Evolutionary conservation across 1,140 invertebrate genomes (phyloP), one percentile per base, ranked within the genome.

Genomic region (Gryllus bimaculatus): DNA sequence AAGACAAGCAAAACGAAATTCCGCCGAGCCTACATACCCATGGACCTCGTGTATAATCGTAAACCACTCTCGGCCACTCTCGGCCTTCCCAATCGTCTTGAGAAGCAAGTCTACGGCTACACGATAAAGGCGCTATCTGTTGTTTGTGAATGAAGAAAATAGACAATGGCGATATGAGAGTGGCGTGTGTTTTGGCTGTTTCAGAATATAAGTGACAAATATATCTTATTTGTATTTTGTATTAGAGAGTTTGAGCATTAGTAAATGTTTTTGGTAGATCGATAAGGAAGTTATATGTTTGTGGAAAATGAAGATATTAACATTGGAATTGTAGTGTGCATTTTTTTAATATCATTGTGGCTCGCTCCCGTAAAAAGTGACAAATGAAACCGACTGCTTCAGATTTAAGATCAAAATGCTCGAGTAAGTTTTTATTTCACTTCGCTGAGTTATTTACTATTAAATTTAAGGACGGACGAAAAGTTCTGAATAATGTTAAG

Each of bases 111-210:
- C 54, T 66, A 66, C 54, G 18, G 10, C 54, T 10, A 78, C 26
- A 13, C 78, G 78, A 73, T 73, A 66, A 79, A 79, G 73, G 78
- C 74, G 78, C 73, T 79, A 75, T 79, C 78, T 79, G 74, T 79
- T 48, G 78, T 39, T 75, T 66, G 73, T 49, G 74, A 48, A 75
- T 79, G 26, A 47, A 75, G 74, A 74, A 79, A 79, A 79, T 74
- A 79, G 78, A 79, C 78, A 79, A 79, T 79, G 78, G 78, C 78
- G 78, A 79, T 48, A 79, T 75, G 73, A 79, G 73, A 48, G 78
- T 79, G 73, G 78, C 78, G 78, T 79, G 78, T 79, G 78, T 79
- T 79, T 79, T 66, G 74, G 78, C 21, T 39, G 73, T 39, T 21
- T 48, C 21, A 73, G 73, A 47, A 20, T 15, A 79, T 79, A 79